phyloP scores from a whole-genome alignment of 1,140 invertebrate species.

The Papilio machaon region DNA sequence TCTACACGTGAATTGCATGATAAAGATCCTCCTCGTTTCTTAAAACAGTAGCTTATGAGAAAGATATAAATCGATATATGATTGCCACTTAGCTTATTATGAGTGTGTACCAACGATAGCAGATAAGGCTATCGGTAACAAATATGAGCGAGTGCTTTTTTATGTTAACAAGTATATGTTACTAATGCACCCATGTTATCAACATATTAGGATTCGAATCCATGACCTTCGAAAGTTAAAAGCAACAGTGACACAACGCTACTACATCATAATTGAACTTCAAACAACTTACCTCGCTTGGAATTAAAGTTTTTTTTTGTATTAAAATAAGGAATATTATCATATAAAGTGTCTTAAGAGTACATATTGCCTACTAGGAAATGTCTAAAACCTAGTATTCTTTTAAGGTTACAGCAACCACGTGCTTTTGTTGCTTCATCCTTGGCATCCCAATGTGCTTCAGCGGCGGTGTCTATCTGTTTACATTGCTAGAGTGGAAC shows the following conservation, averaged over 20 bases:
- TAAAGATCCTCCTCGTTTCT: background rate
- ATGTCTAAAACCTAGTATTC: constrained; percentile 22
- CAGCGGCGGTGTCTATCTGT: constrained; percentile 88
- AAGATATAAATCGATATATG: background rate
- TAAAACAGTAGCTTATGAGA: constrained; percentile 10
- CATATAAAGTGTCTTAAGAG: no score
- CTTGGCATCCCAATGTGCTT: constrained; percentile 87
- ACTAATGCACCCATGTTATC: no score
- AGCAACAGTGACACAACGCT: no score
- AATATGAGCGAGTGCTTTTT: background rate
- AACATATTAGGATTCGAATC: no score
- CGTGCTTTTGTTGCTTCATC: constrained; percentile 85
- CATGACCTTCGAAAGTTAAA: no score
- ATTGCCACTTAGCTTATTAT: background rate
- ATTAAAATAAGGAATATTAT: no score
- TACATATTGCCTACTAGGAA: no score
- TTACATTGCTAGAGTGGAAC: constrained; percentile 91
- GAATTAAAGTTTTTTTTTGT: no score
- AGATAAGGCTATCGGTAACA: background rate
- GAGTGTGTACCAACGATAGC: background rate
- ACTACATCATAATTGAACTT: no score
- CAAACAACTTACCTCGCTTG: no score
- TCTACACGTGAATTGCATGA: background rate
- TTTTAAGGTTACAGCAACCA: constrained; percentile 82
- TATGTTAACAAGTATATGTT: background rate